Evolutionary conservation across 2,888 invertebrate genomes (phyloP).

Genomic region (Cosmia trapezina): DNA sequence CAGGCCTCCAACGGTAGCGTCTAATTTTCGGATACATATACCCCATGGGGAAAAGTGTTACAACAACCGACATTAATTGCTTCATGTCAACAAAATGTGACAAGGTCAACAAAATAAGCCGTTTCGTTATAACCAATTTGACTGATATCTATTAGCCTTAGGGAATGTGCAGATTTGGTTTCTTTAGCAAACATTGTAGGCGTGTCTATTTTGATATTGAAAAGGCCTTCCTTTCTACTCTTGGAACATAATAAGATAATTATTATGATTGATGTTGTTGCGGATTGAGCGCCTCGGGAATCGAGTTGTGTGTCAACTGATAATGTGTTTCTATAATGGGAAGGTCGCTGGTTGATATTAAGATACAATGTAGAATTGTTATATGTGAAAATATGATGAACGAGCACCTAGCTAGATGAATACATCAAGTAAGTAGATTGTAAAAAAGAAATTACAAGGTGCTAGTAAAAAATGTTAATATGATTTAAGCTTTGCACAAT

Average conservation of each 20-base stretch:
- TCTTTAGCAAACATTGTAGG: slow-evolving; percentile 23
- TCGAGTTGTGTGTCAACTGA: slow-evolving; percentile 47
- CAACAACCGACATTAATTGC: slow-evolving; percentile 38
- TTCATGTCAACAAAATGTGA: slow-evolving; percentile 34
- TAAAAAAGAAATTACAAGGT: not conserved
- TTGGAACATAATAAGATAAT: slow-evolving; percentile 49
- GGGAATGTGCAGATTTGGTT: slow-evolving; percentile 37
- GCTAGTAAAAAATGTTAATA: not conserved
- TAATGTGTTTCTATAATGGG: slow-evolving; percentile 44
- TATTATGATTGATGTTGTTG: slow-evolving; percentile 58
- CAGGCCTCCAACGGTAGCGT: slow-evolving; percentile 14
- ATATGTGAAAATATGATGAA: slow-evolving; percentile 18
- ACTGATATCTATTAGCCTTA: slow-evolving; percentile 43
- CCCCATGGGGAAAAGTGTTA: slow-evolving; percentile 27
- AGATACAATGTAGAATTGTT: slow-evolving; percentile 5
- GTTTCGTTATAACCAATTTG: slow-evolving; percentile 38
- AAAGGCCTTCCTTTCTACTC: slow-evolving; percentile 50
- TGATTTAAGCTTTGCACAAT: not conserved
- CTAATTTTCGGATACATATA: slow-evolving; percentile 21
- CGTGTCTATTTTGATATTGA: slow-evolving; percentile 34
- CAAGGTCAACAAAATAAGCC: slow-evolving; percentile 44
- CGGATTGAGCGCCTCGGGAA: slow-evolving; percentile 48
- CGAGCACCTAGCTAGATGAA: not conserved
- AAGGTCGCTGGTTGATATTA: slow-evolving; percentile 44
- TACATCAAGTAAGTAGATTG: not conserved